phyloP scores from a whole-genome alignment of 2,797 vertebrate species.

The Phoebastria nigripes region DNA sequence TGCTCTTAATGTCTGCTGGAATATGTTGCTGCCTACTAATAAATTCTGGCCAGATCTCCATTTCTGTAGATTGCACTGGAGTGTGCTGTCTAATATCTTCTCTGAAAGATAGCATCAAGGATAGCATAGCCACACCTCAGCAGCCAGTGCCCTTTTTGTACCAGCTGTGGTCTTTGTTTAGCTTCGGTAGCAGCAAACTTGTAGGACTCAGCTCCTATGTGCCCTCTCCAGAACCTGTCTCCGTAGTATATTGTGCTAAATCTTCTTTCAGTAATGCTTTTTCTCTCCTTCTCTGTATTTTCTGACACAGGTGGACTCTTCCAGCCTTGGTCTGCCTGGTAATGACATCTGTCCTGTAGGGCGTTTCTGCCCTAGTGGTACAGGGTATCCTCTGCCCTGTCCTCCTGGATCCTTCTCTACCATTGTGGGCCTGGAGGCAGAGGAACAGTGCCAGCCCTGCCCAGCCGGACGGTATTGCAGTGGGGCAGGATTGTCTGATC shows the following conservation, averaged over 20 bases:
- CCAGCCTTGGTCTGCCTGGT: constrained; percentile 33
- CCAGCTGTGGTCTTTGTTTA: rapidly evolving
- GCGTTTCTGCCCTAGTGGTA: constrained; percentile 86
- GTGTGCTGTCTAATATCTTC: background rate
- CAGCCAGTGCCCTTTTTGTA: background rate
- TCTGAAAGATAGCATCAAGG: background rate
- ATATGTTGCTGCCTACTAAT: background rate
- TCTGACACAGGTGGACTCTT: constrained; percentile 74
- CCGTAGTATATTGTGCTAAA: background rate
- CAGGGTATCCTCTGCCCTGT: constrained; percentile 81
- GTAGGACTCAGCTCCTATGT: rapidly evolving
- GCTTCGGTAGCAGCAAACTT: background rate
- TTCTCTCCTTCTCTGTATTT: background rate
- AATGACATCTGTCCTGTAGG: constrained; percentile 84
- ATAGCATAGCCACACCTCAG: background rate
- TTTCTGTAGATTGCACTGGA: background rate
- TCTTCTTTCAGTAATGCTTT: rapidly evolving
- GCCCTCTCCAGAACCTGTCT: background rate
- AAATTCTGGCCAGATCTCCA: background rate
- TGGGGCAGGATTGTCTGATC: constrained; percentile 71
- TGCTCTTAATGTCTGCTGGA: background rate
- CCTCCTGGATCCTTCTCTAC: constrained; percentile 82
- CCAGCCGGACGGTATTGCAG: constrained; percentile 84
- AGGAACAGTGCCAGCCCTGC: constrained; percentile 82
- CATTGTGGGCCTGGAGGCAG: constrained; percentile 72